Evolutionary conservation across 2,113 vertebrate genomes (phyloP).

Genomic region (Alces alces): DNA sequence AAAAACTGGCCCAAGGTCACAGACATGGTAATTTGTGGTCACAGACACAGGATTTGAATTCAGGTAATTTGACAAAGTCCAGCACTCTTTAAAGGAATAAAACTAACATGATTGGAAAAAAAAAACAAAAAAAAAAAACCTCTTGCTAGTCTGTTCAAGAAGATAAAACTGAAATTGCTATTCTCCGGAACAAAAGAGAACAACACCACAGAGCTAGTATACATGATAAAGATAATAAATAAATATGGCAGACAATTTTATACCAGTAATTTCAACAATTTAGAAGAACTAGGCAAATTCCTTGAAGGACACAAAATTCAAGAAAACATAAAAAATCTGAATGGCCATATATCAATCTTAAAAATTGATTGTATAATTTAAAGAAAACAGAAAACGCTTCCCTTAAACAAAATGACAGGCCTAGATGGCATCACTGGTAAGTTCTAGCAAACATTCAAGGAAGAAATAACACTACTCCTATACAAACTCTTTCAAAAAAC

Average conservation of each 20-base stretch:
- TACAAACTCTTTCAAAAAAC: background rate
- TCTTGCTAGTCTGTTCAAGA: background rate
- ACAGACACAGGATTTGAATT: background rate
- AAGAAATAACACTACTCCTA: background rate
- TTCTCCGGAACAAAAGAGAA: background rate
- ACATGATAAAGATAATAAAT: background rate
- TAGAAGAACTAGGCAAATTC: background rate
- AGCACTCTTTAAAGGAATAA: background rate
- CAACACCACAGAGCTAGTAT: background rate
- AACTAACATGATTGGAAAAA: background rate
- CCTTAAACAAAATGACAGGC: background rate
- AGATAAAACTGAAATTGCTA: background rate
- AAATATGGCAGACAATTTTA: background rate
- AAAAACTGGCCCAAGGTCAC: background rate
- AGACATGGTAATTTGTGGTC: background rate
- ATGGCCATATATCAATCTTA: background rate
- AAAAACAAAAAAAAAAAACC: background rate
- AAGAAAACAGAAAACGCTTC: background rate
- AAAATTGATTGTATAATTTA: background rate
- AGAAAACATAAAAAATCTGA: background rate
- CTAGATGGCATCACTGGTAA: background rate
- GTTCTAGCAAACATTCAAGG: background rate
- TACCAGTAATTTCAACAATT: background rate
- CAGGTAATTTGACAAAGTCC: background rate
- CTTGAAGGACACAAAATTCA: background rate